phyloP scores from a whole-genome alignment of 2,113 vertebrate species.

The Cochlearius cochlearius region DNA sequence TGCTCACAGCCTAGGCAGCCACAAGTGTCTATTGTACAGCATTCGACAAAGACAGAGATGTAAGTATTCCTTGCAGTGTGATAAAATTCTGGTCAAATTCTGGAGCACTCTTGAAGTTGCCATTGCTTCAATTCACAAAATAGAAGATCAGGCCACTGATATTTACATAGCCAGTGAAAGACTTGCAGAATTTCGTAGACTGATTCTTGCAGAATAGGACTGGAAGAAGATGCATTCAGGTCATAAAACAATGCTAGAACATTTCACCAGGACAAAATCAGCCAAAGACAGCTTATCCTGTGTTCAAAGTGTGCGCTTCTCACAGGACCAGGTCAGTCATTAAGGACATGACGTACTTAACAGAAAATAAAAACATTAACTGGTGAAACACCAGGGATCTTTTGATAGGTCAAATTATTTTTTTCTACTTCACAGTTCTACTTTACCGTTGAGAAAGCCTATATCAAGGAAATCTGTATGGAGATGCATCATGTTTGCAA shows the following conservation, averaged over 20 bases:
- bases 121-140: neutral
- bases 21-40: neutral
- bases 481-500: neutral
- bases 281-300: neutral
- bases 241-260: neutral
- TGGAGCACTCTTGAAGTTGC: neutral
- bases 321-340: neutral
- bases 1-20: neutral
- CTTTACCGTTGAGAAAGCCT: neutral
- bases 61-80: neutral
- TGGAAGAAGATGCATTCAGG: neutral
- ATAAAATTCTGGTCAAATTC: neutral
- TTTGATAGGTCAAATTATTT: neutral
- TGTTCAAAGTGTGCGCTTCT: neutral
- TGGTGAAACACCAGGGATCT: neutral
- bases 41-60: neutral
- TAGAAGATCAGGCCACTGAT: neutral
- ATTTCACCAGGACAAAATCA: neutral
- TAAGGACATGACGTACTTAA: neutral
- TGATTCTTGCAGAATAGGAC: neutral
- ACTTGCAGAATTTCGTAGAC: neutral
- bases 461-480: neutral
- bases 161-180: neutral
- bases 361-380: neutral
- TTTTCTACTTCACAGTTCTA: neutral